Conservation (phyloP, 2,888 invertebrate genomes). For the Miltochrista miniata region DNA sequence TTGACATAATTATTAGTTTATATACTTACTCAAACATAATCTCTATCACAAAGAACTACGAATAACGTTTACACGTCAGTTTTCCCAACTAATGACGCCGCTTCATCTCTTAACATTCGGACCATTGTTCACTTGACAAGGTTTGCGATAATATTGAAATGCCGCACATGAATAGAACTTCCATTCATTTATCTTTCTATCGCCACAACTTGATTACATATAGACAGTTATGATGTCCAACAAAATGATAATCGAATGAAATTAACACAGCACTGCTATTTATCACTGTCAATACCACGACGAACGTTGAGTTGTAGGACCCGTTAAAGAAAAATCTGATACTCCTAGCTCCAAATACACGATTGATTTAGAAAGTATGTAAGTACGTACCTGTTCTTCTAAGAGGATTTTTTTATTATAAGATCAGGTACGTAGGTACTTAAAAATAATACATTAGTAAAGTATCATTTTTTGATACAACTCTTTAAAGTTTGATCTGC, state of each 20-base stretch:
- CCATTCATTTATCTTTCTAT: conserved; percentile 64
- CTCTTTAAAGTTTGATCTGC: too few species aligned
- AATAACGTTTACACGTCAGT: conserved; percentile 23
- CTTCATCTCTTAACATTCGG: conserved; percentile 63
- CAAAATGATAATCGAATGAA: background rate
- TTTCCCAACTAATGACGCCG: conserved; percentile 61
- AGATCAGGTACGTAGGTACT: too few species aligned
- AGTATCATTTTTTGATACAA: too few species aligned
- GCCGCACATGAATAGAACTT: conserved; percentile 61
- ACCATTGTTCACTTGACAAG: conserved; percentile 73
- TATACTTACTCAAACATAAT: conserved; percentile 23
- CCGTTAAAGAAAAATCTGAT: too few species aligned
- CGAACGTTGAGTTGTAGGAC: background rate
- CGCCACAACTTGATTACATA: conserved; percentile 41
- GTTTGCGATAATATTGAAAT: conserved; percentile 76
- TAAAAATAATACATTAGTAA: too few species aligned
- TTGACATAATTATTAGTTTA: conserved; percentile 43
- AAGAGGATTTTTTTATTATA: too few species aligned
- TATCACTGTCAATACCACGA: background rate
- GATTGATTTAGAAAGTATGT: too few species aligned
- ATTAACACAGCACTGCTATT: background rate
- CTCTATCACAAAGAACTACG: conserved; percentile 27
- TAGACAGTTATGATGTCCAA: conserved; percentile 15
- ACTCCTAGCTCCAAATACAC: too few species aligned
- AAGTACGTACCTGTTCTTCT: too few species aligned